Evolutionary conservation across 2,888 invertebrate genomes (phyloP).

Genomic region (Tuberolachnus salignus): DNA sequence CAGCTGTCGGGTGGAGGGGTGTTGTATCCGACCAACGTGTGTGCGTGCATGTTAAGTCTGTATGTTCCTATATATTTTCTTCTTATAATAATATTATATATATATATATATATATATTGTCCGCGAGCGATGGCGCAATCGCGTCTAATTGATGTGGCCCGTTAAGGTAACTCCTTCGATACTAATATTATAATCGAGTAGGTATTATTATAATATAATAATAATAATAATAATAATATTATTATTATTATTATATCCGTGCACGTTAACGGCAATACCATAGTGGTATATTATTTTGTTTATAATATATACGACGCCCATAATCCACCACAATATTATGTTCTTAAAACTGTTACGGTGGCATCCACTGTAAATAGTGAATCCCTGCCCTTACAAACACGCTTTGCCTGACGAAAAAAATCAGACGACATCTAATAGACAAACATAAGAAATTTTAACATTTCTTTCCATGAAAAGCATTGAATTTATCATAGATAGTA

Average conservation of each 20-base stretch:
- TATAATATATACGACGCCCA: background rate
- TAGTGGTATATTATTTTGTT: background rate
- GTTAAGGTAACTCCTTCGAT: constrained; percentile 38
- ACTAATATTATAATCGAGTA: constrained; percentile 10
- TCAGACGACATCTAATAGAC: too few species aligned
- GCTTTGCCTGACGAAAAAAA: too few species aligned
- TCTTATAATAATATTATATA: background rate
- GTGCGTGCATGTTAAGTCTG: background rate
- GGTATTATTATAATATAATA: background rate
- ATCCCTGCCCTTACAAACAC: too few species aligned
- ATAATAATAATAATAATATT: too few species aligned
- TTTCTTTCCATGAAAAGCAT: too few species aligned
- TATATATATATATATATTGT: background rate
- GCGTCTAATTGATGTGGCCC: constrained; percentile 36
- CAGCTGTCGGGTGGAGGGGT: background rate
- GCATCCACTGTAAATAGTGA: too few species aligned
- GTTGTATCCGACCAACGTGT: background rate
- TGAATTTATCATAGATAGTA: too few species aligned
- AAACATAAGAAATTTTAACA: too few species aligned
- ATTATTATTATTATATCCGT: background rate
- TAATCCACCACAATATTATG: too few species aligned
- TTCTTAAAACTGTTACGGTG: too few species aligned
- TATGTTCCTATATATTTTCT: constrained; percentile 24
- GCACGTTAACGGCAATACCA: background rate
- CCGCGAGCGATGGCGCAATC: constrained; percentile 33